A percentile compares a stretch with the other conserved stretches of the same genome.
Conservation (phyloP, 2,888 invertebrate genomes). For the Netelia virgata region DNA sequence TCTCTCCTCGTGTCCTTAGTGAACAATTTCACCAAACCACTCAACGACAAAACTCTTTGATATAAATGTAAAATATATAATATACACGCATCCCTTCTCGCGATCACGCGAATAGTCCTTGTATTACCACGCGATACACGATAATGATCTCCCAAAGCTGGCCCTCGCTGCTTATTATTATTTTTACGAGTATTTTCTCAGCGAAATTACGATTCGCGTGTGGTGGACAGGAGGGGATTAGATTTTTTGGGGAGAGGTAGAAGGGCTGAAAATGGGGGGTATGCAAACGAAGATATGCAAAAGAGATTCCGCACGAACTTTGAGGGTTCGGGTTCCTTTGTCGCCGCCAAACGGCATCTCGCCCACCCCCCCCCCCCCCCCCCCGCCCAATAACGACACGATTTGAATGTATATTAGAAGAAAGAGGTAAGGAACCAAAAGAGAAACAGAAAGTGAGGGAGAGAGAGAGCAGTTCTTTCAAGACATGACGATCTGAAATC, state of each 20-base stretch:
- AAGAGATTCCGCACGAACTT: conserved; percentile 27
- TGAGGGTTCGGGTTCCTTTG: background rate
- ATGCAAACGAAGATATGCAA: conserved; percentile 43
- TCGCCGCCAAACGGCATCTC: background rate
- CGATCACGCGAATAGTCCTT: conserved; percentile 5
- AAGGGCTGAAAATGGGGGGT: background rate
- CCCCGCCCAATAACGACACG: conserved; percentile 1
- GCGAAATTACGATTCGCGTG: conserved; percentile 23
- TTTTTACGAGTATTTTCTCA: conserved; percentile 3
- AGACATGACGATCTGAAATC: conserved; percentile 29
- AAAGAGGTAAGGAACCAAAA: background rate
- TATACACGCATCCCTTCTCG: background rate
- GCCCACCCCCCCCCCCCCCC: background rate
- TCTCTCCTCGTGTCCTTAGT: background rate
- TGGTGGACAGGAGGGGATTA: background rate
- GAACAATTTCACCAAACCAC: background rate
- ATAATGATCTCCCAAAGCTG: background rate
- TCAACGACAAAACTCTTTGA: background rate
- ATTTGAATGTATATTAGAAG: conserved; percentile 15
- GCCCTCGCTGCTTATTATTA: conserved; percentile 12
- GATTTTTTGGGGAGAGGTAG: background rate
- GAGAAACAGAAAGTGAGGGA: conserved; percentile 11
- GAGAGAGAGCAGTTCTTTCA: conserved; percentile 33
- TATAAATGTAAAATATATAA: background rate
- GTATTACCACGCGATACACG: conserved; percentile 12